phyloP scores from a whole-genome alignment of 2,113 vertebrate species.

The Callithrix jacchus region DNA sequence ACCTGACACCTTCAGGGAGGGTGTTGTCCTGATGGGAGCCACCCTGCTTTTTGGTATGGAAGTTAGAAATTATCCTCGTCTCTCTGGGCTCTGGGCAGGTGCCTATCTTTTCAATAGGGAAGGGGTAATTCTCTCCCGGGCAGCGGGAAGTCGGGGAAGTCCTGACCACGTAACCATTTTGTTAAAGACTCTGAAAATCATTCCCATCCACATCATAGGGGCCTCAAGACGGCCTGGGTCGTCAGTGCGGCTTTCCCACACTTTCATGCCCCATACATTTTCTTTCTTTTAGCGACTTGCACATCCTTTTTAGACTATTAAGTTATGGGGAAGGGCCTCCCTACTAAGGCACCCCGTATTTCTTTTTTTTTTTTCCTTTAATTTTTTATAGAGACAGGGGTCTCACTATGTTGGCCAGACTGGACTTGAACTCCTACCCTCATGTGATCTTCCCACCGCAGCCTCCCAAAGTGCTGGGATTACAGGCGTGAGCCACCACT shows the following conservation, averaged over 20 bases:
- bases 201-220: not conserved
- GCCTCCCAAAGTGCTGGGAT: no score
- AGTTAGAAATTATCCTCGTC: not conserved
- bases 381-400: no score
- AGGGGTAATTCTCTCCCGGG: not conserved
- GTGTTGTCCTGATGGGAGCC: not conserved
- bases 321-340: rapidly evolving
- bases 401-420: no score
- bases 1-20: not conserved
- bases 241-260: rapidly evolving
- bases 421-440: no score
- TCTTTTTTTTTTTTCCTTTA: no score
- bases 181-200: not conserved
- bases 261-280: no score
- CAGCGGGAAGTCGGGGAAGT: rapidly evolving
- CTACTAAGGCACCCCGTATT: not conserved
- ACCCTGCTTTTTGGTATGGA: not conserved
- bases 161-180: not conserved
- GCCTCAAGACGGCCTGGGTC: not conserved
- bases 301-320: rapidly evolving
- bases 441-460: no score
- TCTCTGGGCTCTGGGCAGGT: not conserved
- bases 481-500: no score
- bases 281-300: not conserved
- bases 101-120: not conserved